Evolutionary conservation across 2,797 vertebrate genomes (phyloP), one percentile per base, ranked within the genome.

Genomic region (Oreochromis grahami): DNA sequence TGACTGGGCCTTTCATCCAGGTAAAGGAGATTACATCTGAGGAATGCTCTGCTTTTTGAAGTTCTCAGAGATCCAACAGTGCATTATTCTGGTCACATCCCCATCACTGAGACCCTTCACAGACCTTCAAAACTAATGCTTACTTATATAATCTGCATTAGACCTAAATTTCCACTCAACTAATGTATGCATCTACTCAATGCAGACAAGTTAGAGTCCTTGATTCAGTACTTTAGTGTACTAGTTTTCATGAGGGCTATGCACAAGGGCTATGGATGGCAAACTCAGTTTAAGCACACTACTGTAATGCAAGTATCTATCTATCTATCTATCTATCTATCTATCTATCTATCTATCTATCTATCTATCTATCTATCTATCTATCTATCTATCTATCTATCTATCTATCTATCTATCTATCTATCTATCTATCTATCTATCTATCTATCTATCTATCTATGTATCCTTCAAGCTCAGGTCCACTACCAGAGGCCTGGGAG

Each of bases 21-120:
- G 91, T 91, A 84, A 92, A 96, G 96, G 94, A 96, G 96, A 96
- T 97, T 96, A 96, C 95, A 95, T 88, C 91, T 93, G 90, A 94
- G 89, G 93, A 95, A 94, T 91, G 88, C 91, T 93, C 86, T 1
- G 10, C 92, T 92, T 92, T 94, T 87, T 95, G 80, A 97, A 96
- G 91, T 93, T 92, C 80, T 83, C 70, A 50, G 80, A 89, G 90
- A 86, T 91, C 87, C 87, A 90, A 91, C 88, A 88, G 79, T 55
- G 70, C 79, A 63, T 89, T 29, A 87, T 93, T 94, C 89, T 63
- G 76, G 88, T 90, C 93, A 93, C 93, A 94, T 95, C 87, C 55
- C 7, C 89, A 85, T 90, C 84, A 91, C 84, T 87, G 78, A 90
- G 78, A 92, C n/a, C 63, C 88, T 88, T 92, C 84, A 86, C 84